These are phyloP conservation scores for Glomeris maerens DNA, from an alignment of 1,140 invertebrate genomes.

Conservation along the genomic window DNA sequence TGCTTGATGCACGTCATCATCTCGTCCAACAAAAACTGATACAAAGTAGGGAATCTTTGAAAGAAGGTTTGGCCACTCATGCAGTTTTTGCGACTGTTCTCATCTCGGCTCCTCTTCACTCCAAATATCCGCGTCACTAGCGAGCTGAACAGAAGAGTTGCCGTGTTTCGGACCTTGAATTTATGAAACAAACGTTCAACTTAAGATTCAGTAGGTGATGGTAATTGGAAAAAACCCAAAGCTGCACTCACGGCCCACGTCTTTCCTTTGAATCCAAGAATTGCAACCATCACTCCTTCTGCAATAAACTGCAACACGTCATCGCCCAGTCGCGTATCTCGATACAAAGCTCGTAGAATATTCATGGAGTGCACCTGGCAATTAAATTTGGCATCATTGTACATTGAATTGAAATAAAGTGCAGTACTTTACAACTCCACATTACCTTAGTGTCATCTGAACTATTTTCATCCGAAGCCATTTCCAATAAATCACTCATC, in stretches of 20 bases:
- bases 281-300: constrained; percentile 51
- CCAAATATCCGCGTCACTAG: constrained; percentile 82
- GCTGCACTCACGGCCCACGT: constrained; percentile 57
- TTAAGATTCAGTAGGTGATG: background rate
- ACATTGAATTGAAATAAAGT: constrained; percentile 9
- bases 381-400: background rate
- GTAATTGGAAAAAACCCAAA: constrained; percentile 2
- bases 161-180: constrained; percentile 52
- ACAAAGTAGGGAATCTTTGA: constrained; percentile 59
- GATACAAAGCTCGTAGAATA: constrained; percentile 63
- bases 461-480: constrained; percentile 10
- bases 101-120: constrained; percentile 57
- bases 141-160: constrained; percentile 66
- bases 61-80: constrained; percentile 62
- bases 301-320: constrained; percentile 53
- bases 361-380: constrained; percentile 64
- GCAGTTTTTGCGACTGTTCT: constrained; percentile 55
- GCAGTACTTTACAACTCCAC: constrained; percentile 2
- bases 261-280: constrained; percentile 53
- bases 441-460: background rate
- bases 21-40: constrained; percentile 58
- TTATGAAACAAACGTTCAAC: constrained; percentile 5
- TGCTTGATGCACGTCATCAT: constrained; percentile 31
- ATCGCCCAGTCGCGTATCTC: constrained; percentile 58
- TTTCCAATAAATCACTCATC: constrained; percentile 13